A percentile compares a stretch with the other conserved stretches of the same genome.
Conservation (phyloP, 2,888 invertebrate species). For the Rhopalosiphum nymphaeae region DNA sequence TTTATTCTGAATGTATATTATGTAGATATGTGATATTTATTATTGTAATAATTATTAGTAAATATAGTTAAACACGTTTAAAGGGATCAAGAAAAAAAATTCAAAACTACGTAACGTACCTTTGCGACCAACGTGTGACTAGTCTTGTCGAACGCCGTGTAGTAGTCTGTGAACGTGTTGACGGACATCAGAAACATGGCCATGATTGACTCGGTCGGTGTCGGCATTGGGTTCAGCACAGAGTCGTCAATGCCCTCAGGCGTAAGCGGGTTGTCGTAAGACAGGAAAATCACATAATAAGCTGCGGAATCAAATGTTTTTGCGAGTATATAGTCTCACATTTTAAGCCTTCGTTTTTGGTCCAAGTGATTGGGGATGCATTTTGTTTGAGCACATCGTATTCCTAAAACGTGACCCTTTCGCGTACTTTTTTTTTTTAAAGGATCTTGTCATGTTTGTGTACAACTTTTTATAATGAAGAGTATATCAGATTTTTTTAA, state of each 20-base stretch:
- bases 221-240: conserved; percentile 87
- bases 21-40: background rate
- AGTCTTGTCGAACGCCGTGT: conserved; percentile 88
- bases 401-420: background rate
- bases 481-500: no score
- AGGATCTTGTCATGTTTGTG: background rate
- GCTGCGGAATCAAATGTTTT: conserved; percentile 74
- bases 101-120: conserved; percentile 72
- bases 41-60: background rate
- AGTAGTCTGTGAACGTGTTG: conserved; percentile 96
- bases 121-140: conserved; percentile 91
- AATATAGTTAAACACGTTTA: background rate
- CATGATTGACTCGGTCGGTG: conserved; percentile 94
- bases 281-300: conserved; percentile 90
- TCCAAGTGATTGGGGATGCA: background rate
- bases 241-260: conserved; percentile 87
- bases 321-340: background rate
- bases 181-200: conserved; percentile 99
- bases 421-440: background rate
- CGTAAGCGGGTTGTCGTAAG: conserved; percentile 86
- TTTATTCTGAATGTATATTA: no score
- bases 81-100: background rate
- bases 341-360: background rate
- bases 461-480: no score
- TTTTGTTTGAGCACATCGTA: background rate